phyloP scores from a whole-genome alignment of 2,797 vertebrate genomes.

The Catharus ustulatus region DNA sequence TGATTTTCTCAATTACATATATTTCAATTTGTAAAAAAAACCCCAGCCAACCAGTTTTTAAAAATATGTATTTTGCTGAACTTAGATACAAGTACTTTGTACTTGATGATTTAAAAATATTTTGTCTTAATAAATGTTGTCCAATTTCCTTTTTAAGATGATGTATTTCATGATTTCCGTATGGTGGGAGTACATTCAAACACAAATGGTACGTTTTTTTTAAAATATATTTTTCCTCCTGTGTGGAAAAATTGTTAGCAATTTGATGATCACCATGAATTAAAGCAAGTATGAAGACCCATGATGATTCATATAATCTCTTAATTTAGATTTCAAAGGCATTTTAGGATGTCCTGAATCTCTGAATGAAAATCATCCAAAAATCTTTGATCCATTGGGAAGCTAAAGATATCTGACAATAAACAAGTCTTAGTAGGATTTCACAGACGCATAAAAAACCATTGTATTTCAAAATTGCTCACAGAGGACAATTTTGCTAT shows the following conservation, averaged over 20 bases:
- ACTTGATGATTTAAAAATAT: neutral
- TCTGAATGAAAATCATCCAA: neutral
- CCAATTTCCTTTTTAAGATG: neutral
- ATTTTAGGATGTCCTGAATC: neutral
- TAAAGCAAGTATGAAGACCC: neutral
- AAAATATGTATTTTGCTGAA: neutral
- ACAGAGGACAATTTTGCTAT: neutral
- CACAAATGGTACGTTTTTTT: neutral
- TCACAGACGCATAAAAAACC: neutral
- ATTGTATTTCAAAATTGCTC: neutral
- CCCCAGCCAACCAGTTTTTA: fast-evolving
- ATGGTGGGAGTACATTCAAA: neutral
- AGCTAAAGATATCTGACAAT: neutral
- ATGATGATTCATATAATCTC: neutral
- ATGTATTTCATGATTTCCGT: neutral
- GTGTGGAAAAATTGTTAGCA: neutral
- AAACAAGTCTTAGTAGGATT: neutral
- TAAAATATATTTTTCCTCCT: neutral
- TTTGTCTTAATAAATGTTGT: neutral
- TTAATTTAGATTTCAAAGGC: neutral
- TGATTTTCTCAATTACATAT: neutral
- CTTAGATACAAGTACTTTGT: neutral
- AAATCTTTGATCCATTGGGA: neutral
- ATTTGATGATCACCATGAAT: neutral
- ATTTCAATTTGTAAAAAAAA: neutral